phyloP scores from a whole-genome alignment of 2,797 vertebrate species.

The Poecilia wingei region DNA sequence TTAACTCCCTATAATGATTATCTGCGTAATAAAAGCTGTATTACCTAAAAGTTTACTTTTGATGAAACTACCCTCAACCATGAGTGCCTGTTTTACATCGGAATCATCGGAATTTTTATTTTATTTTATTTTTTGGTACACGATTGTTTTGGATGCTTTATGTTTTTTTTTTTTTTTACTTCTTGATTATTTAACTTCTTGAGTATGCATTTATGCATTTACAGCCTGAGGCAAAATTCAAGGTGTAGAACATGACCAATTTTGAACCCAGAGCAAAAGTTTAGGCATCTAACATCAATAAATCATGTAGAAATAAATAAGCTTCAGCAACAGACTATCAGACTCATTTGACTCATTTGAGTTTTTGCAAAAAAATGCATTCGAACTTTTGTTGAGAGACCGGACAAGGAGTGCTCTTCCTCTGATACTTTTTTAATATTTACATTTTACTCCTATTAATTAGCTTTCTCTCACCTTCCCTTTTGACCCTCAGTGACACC shows the following conservation, averaged over 20 bases:
- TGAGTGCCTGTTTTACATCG: neutral
- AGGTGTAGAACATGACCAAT: neutral
- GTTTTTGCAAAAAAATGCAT: neutral
- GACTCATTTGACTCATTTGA: neutral
- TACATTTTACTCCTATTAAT: constrained; percentile 24
- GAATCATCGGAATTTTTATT: neutral
- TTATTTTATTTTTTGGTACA: neutral
- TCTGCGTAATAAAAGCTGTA: neutral
- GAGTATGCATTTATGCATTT: neutral
- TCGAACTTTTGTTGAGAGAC: neutral
- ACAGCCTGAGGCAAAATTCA: neutral
- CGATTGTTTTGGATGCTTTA: neutral
- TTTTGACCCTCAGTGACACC: constrained; percentile 57
- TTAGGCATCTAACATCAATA: neutral
- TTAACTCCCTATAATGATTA: neutral
- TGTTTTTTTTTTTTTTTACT: neutral
- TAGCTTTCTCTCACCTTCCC: constrained; percentile 22
- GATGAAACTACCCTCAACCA: neutral
- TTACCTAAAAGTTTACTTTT: neutral
- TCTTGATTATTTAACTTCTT: neutral
- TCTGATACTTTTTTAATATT: constrained; percentile 22
- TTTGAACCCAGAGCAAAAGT: neutral
- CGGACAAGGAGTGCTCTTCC: neutral
- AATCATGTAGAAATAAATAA: neutral
- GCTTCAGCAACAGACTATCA: neutral